A percentile compares a stretch with the other conserved stretches of the same genome.
Conservation (phyloP, 2,888 invertebrate species). For the Marasmarcha lunaedactyla region DNA sequence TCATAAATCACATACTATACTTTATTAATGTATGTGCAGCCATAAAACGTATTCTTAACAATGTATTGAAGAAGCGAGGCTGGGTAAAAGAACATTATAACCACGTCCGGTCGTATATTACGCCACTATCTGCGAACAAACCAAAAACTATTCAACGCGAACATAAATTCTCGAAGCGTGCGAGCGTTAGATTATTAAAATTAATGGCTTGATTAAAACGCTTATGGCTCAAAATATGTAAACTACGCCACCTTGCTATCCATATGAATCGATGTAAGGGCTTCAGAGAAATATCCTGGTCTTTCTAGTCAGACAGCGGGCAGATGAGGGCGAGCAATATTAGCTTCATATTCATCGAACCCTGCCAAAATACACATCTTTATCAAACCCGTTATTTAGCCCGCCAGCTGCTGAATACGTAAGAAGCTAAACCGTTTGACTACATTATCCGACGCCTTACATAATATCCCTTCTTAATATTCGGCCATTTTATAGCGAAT, state of each 20-base stretch:
- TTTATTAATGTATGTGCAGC: no score
- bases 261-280: conserved; percentile 34
- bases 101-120: neutral
- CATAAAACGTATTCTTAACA: no score
- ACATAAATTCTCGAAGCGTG: conserved; percentile 23
- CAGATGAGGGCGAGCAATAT: conserved; percentile 36
- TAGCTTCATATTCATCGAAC: conserved; percentile 40
- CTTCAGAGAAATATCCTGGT: neutral
- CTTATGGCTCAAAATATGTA: conserved; percentile 41
- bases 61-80: neutral
- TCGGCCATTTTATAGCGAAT: no score
- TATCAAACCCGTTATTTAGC: conserved; percentile 57
- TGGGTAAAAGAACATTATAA: neutral
- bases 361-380: conserved; percentile 44
- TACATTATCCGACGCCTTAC: conserved; percentile 26
- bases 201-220: conserved; percentile 47
- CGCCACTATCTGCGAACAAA: conserved; percentile 16
- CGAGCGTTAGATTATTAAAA: conserved; percentile 40
- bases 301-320: neutral
- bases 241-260: conserved; percentile 43
- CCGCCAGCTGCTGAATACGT: conserved; percentile 38
- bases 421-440: conserved; percentile 36
- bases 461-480: conserved; percentile 4
- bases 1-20: no score
- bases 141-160: conserved; percentile 24